phyloP scores from a whole-genome alignment of 2,113 vertebrate species.

The Dicentrarchus labrax region DNA sequence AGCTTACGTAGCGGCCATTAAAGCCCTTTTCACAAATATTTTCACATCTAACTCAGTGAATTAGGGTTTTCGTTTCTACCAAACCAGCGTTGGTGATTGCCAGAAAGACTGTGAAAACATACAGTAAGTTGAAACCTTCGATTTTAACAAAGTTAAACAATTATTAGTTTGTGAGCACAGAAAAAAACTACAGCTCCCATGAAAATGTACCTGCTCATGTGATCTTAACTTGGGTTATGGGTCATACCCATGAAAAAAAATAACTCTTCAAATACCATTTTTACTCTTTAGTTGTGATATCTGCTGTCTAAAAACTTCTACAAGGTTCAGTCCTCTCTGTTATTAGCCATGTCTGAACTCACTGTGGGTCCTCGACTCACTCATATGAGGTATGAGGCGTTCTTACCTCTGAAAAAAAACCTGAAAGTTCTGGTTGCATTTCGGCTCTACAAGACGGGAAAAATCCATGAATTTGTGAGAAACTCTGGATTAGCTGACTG shows the following conservation, averaged over 20 bases:
- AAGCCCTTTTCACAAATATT: too few relatives aligned
- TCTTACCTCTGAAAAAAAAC: neutral
- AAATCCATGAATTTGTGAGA: neutral
- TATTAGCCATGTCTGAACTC: neutral
- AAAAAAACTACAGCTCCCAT: neutral
- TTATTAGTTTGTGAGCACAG: neutral
- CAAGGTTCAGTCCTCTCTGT: neutral
- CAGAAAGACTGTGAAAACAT: too few relatives aligned
- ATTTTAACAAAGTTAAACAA: neutral
- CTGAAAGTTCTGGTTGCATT: neutral
- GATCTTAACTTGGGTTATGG: neutral
- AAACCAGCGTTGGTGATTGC: too few relatives aligned
- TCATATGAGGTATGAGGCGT: neutral
- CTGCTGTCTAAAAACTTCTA: too few relatives aligned
- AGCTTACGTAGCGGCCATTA: too few relatives aligned
- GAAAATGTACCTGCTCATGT: neutral
- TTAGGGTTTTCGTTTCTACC: too few relatives aligned
- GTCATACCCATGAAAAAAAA: neutral
- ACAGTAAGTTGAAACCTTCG: neutral
- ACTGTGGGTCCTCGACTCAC: too few relatives aligned
- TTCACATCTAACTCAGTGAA: too few relatives aligned
- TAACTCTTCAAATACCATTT: neutral
- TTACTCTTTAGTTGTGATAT: neutral
- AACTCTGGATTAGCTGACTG: neutral
- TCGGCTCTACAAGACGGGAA: neutral